A percentile compares a stretch with the other conserved stretches of the same genome.
Conservation (phyloP, 2,797 vertebrate species). For the Sebastes taczanowskii region DNA sequence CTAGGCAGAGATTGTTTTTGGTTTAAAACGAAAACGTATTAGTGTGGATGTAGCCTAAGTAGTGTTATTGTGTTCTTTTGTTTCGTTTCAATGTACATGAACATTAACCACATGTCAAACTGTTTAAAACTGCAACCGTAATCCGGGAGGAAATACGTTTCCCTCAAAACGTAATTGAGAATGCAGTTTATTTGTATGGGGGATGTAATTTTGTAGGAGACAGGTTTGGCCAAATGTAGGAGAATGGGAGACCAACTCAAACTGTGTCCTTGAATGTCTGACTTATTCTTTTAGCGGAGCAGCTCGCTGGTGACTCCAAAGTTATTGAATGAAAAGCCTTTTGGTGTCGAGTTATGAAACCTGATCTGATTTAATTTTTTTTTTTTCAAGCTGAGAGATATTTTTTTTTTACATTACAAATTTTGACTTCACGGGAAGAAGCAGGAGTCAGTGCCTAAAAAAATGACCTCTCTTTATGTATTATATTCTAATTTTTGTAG, state of each 20-base stretch:
- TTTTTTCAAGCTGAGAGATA: background rate
- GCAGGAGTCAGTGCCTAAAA: conserved; percentile 47
- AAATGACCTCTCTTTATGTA: background rate
- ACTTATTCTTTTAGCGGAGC: background rate
- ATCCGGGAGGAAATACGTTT: too few species aligned
- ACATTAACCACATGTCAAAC: too few species aligned
- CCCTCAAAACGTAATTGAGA: too few species aligned
- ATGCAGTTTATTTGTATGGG: too few species aligned
- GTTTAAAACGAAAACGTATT: too few species aligned
- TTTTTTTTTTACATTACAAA: conserved; percentile 1
- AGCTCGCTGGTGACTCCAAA: background rate
- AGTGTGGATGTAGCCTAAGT: too few species aligned
- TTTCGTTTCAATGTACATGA: too few species aligned
- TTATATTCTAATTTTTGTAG: background rate
- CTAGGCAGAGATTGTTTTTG: too few species aligned
- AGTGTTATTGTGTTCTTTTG: too few species aligned
- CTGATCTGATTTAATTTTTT: background rate
- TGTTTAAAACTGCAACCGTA: too few species aligned
- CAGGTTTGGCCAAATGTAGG: conserved; percentile 6
- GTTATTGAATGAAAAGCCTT: background rate
- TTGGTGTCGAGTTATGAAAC: background rate
- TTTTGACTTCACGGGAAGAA: conserved; percentile 11
- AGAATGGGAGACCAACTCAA: conserved; percentile 27
- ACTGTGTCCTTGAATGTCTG: conserved; percentile 37
- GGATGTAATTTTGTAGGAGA: too few species aligned